A percentile compares a stretch with the other conserved stretches of the same genome.
phyloP scores from a whole-genome alignment of 2,797 vertebrate species.

The Podarcis siculus region DNA sequence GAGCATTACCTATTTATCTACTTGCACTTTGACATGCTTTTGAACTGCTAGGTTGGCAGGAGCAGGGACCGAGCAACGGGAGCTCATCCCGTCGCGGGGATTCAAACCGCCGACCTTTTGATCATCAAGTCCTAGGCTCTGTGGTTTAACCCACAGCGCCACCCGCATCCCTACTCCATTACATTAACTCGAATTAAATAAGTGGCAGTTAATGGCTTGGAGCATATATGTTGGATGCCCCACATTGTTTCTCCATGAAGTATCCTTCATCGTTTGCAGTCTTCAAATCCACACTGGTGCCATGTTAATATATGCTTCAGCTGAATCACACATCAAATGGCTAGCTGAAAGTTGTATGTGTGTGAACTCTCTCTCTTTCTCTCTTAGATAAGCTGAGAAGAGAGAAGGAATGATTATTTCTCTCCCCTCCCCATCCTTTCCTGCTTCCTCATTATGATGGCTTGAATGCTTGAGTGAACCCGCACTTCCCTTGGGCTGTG shows the following conservation, averaged over 20 bases:
- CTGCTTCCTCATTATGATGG: not conserved
- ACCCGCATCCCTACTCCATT: not conserved
- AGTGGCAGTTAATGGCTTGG: not conserved
- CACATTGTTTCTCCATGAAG: constrained; percentile 1
- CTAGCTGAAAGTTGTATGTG: not conserved
- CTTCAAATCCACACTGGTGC: not conserved
- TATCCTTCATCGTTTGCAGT: not conserved
- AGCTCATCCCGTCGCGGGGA: no score
- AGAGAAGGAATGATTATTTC: not conserved
- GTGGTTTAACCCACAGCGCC: no score
- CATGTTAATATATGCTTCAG: not conserved
- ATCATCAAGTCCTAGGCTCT: no score
- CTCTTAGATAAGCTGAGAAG: not conserved
- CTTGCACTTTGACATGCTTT: no score
- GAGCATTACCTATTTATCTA: no score
- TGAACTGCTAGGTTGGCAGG: no score
- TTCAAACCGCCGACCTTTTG: no score
- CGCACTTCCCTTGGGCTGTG: not conserved
- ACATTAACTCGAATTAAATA: not conserved
- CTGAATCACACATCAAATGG: constrained; percentile 7
- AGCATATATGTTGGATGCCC: not conserved
- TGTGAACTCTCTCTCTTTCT: no score
- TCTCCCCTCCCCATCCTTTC: constrained; percentile 19
- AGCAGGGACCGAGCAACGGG: no score
- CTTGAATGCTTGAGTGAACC: not conserved